These are phyloP conservation scores for Coenonympha arcania DNA, from an alignment of 2,888 invertebrate species.

Conservation along the genomic window DNA sequence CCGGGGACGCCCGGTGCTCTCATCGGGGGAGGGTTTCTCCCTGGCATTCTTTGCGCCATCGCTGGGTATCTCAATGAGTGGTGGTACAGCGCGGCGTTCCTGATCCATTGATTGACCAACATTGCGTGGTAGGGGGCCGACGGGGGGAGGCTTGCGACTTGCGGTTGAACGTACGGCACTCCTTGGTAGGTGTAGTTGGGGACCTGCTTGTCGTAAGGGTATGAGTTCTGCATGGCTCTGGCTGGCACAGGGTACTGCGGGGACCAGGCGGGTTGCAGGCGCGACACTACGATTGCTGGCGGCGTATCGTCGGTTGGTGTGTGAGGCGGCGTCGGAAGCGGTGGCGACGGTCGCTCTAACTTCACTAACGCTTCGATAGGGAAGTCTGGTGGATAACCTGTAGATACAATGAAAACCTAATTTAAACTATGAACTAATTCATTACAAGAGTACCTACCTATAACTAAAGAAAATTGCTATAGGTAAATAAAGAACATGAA, in stretches of 20 bases:
- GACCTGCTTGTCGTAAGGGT: constrained; percentile 60
- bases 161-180: constrained; percentile 66
- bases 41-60: constrained; percentile 68
- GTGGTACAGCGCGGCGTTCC: constrained; percentile 81
- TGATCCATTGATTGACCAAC: constrained; percentile 82
- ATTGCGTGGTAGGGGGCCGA: constrained; percentile 74
- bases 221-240: constrained; percentile 56
- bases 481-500: too few species aligned
- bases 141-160: constrained; percentile 63
- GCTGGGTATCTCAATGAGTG: constrained; percentile 69
- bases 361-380: constrained; percentile 75
- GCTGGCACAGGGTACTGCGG: constrained; percentile 52
- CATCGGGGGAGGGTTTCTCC: constrained; percentile 70
- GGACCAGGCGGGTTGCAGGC: constrained; percentile 57
- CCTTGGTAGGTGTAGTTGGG: constrained; percentile 53
- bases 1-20: constrained; percentile 74
- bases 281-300: constrained; percentile 63
- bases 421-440: neutral
- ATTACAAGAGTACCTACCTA: too few species aligned
- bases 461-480: too few species aligned
- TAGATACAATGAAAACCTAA: constrained; percentile 31
- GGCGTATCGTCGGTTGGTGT: constrained; percentile 79
- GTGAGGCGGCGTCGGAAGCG: constrained; percentile 81
- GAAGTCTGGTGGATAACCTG: constrained; percentile 76
- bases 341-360: constrained; percentile 75